These are phyloP conservation scores for Chrysochloris asiatica DNA, from an alignment of 2,113 vertebrate species.

Conservation along the genomic window DNA sequence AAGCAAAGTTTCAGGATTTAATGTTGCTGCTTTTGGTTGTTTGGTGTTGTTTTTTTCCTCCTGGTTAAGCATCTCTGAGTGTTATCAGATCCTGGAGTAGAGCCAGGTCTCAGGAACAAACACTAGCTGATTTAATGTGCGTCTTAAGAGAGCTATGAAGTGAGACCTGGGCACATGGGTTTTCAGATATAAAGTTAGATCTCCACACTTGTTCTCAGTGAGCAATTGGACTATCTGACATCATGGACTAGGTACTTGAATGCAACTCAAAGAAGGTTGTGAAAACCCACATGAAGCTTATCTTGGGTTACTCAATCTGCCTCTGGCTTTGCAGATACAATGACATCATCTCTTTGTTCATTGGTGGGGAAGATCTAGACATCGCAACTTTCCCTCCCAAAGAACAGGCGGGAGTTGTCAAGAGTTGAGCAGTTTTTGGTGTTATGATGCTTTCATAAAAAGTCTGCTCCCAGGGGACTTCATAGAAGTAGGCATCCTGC, in stretches of 20 bases:
- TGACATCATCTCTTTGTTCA: accelerated
- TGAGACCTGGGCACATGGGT: neutral
- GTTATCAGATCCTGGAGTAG: slow-evolving; percentile 35
- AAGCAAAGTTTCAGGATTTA: neutral
- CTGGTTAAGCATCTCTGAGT: neutral
- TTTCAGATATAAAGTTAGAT: neutral
- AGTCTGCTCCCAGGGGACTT: neutral
- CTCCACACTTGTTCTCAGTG: neutral
- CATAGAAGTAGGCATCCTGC: accelerated
- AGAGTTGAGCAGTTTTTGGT: neutral
- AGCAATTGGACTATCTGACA: slow-evolving; percentile 10
- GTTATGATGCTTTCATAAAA: neutral
- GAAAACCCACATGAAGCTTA: neutral
- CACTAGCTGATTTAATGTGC: neutral
- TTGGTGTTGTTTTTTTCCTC: neutral
- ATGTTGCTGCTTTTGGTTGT: neutral
- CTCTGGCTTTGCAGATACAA: neutral
- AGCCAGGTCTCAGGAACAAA: neutral
- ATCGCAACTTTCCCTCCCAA: too few species aligned
- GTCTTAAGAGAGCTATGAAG: neutral
- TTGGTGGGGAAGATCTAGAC: neutral
- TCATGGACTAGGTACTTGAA: neutral
- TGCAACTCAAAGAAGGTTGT: slow-evolving; percentile 5
- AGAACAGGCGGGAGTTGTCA: neutral
- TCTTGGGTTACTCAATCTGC: neutral